These are phyloP conservation scores for Eublepharis macularius DNA, from an alignment of 2,113 vertebrate species.

Conservation along the genomic window DNA sequence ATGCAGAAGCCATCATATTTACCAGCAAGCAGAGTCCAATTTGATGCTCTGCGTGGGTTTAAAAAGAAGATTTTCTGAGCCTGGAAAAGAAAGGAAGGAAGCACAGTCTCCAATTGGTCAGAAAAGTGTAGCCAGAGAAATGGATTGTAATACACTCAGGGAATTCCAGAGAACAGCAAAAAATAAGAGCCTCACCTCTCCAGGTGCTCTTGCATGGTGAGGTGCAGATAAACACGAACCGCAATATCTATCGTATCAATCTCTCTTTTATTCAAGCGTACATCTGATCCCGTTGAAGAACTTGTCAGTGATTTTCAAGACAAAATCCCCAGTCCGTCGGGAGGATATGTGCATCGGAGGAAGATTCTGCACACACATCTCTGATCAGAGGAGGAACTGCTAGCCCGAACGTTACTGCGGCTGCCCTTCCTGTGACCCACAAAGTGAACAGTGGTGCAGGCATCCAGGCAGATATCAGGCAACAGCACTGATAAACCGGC, in stretches of 20 bases:
- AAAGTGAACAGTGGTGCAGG: too few species aligned
- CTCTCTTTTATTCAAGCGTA: neutral
- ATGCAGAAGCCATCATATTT: conserved; percentile 55
- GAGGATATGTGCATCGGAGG: neutral
- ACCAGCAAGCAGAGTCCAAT: conserved; percentile 67
- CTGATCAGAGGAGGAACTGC: neutral
- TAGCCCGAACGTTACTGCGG: neutral
- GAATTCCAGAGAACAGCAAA: conserved; percentile 48
- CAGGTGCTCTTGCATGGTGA: conserved; percentile 47
- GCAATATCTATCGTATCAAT: rapidly evolving
- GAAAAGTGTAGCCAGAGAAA: conserved; percentile 47
- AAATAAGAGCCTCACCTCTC: conserved; percentile 47
- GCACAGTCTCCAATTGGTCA: neutral
- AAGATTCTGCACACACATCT: neutral
- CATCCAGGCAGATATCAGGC: too few species aligned
- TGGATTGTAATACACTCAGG: conserved; percentile 46
- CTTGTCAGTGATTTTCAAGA: conserved; percentile 47
- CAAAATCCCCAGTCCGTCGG: conserved; percentile 10
- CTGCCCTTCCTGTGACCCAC: too few species aligned
- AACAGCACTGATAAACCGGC: too few species aligned
- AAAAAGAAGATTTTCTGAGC: conserved; percentile 68
- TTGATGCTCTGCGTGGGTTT: conserved; percentile 67
- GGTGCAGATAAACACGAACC: conserved; percentile 13
- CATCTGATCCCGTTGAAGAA: conserved; percentile 37
- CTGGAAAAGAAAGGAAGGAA: conserved; percentile 40